A percentile compares a stretch with the other conserved stretches of the same genome.
Evolutionary conservation across 2,113 vertebrate species (phyloP).

Genomic region (Clarias gariepinus): DNA sequence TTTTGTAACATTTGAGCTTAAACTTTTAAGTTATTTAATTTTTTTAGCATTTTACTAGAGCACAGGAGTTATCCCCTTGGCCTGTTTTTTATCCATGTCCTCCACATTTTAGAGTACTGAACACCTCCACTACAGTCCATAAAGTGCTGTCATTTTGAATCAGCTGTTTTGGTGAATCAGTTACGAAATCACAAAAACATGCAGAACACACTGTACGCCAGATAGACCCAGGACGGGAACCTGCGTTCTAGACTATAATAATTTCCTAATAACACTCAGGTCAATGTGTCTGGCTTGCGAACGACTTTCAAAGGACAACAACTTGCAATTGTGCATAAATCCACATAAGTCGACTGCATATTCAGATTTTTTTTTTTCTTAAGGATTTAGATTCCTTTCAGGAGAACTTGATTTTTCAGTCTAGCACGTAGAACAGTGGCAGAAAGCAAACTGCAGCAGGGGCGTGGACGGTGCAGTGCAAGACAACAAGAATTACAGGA

Average conservation of each 20-base stretch:
- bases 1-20: not conserved
- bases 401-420: conserved; percentile 45
- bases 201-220: not conserved
- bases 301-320: not conserved
- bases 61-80: not conserved
- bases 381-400: conserved; percentile 10
- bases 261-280: not conserved
- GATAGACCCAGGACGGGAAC: not conserved
- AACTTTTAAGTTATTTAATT: not conserved
- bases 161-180: too few species aligned
- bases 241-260: not conserved
- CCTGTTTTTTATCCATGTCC: not conserved
- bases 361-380: not conserved
- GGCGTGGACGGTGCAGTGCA: conserved; percentile 62
- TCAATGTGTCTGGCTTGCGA: not conserved
- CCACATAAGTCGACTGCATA: not conserved
- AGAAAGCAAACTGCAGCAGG: conserved; percentile 64
- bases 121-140: not conserved
- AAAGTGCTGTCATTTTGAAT: not conserved
- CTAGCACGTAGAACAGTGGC: conserved; percentile 48
- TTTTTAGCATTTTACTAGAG: not conserved
- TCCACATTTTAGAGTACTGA: not conserved
- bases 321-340: not conserved
- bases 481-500: conserved; percentile 79
- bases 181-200: not conserved